Conservation (phyloP, 2,113 vertebrate genomes). For the Heteronetta atricapilla region DNA sequence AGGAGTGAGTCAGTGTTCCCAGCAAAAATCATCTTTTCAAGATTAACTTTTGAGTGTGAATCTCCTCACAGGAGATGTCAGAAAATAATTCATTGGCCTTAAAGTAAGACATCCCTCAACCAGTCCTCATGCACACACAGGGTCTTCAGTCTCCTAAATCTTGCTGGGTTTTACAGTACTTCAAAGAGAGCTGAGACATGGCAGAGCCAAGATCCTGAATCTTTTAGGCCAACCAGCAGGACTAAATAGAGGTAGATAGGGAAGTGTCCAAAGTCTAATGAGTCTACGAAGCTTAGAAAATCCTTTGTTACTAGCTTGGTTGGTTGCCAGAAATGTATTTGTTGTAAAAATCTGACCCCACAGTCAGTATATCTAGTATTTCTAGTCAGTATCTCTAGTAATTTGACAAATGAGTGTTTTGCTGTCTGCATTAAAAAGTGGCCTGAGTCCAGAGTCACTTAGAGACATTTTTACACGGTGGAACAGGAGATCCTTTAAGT, state of each 20-base stretch:
- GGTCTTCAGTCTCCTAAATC: not conserved
- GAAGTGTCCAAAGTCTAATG: not conserved
- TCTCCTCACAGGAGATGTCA: not conserved
- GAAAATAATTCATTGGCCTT: not conserved
- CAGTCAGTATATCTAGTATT: not conserved
- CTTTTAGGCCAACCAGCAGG: not conserved
- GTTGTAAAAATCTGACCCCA: not conserved
- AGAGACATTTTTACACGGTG: not conserved
- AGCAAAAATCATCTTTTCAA: not conserved
- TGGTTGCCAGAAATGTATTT: not conserved
- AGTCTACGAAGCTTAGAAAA: not conserved
- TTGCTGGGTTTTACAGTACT: not conserved
- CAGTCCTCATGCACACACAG: not conserved
- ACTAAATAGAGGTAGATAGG: not conserved
- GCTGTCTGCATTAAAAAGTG: not conserved
- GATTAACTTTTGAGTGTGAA: not conserved
- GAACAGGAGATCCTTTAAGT: not conserved
- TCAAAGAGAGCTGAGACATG: not conserved
- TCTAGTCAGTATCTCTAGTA: not conserved
- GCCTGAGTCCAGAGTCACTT: not conserved
- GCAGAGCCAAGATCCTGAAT: not conserved
- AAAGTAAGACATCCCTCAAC: not conserved
- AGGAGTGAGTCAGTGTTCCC: constrained; percentile 32
- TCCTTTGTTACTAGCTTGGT: not conserved
- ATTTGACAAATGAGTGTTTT: not conserved